These are phyloP conservation scores for Clanis bilineata DNA, from an alignment of 2,888 invertebrate genomes.

Conservation along the genomic window DNA sequence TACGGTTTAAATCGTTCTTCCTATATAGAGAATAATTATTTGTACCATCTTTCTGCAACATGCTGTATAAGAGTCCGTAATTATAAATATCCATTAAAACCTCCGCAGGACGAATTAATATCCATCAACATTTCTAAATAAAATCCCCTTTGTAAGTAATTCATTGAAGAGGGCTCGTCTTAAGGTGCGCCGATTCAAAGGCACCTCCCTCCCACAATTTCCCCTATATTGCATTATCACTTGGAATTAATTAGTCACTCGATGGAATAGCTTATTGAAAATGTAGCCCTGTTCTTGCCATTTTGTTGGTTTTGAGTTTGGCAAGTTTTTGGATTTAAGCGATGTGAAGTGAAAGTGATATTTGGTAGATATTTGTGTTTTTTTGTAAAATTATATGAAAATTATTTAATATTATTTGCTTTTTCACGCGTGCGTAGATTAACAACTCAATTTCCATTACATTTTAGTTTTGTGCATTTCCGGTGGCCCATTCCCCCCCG, in stretches of 20 bases:
- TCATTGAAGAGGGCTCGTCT: conserved; percentile 35
- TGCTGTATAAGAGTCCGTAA: neutral
- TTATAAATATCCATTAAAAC: neutral
- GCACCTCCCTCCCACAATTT: conserved; percentile 1
- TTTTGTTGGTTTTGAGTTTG: neutral
- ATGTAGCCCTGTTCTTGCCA: neutral
- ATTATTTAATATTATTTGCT: no score
- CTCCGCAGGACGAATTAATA: neutral
- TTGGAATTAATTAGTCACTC: conserved; percentile 38
- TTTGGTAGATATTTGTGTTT: no score
- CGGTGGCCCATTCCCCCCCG: no score
- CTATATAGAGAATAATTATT: no score
- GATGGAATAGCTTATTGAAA: conserved; percentile 20
- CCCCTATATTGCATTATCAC: conserved; percentile 41
- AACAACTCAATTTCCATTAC: no score
- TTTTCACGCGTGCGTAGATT: no score
- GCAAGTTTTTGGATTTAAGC: neutral
- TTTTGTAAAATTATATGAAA: no score
- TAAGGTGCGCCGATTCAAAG: conserved; percentile 24
- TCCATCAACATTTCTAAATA: neutral
- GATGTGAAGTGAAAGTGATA: neutral
- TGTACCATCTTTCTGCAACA: no score
- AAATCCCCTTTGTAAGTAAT: conserved; percentile 33
- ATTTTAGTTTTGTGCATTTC: no score
- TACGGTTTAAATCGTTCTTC: no score